Conservation (phyloP, 2,888 invertebrate species). For the Linnaemya tessellans region DNA sequence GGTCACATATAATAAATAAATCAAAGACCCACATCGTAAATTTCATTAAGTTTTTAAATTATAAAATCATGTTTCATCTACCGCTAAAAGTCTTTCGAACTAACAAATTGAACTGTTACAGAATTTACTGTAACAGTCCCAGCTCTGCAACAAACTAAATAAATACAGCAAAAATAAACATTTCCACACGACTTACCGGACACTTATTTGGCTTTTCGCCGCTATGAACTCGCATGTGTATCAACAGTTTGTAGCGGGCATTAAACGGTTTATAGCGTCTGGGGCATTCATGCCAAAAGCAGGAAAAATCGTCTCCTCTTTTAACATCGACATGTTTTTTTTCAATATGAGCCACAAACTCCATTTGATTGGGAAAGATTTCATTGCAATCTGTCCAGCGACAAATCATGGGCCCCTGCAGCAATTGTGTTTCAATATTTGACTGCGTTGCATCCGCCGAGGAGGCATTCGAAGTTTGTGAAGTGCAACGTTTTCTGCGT, state of each 20-base stretch:
- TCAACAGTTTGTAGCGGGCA: slow-evolving; percentile 97
- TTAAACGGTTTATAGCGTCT: slow-evolving; percentile 94
- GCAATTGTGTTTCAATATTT: slow-evolving; percentile 50
- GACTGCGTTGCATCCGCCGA: background rate
- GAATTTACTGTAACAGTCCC: no score
- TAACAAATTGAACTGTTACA: no score
- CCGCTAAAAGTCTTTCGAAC: no score
- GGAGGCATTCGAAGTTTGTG: slow-evolving; percentile 54
- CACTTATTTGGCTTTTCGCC: slow-evolving; percentile 99
- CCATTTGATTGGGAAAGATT: slow-evolving; percentile 90
- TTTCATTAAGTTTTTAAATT: no score
- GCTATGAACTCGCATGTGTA: slow-evolving; percentile 95
- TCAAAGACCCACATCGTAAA: no score
- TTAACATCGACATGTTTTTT: slow-evolving; percentile 94
- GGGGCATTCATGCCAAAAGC: slow-evolving; percentile 96
- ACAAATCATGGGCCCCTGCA: slow-evolving; percentile 84
- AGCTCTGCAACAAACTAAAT: no score
- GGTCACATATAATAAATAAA: no score
- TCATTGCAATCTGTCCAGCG: slow-evolving; percentile 94
- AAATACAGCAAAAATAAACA: no score
- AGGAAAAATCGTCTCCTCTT: slow-evolving; percentile 95
- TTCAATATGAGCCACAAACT: slow-evolving; percentile 92
- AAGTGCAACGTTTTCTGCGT: slow-evolving; percentile 58
- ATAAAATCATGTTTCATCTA: no score
- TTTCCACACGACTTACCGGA: slow-evolving; percentile 87